These are phyloP conservation scores for Seriola quinqueradiata DNA, from an alignment of 2,113 vertebrate species.

Conservation along the genomic window DNA sequence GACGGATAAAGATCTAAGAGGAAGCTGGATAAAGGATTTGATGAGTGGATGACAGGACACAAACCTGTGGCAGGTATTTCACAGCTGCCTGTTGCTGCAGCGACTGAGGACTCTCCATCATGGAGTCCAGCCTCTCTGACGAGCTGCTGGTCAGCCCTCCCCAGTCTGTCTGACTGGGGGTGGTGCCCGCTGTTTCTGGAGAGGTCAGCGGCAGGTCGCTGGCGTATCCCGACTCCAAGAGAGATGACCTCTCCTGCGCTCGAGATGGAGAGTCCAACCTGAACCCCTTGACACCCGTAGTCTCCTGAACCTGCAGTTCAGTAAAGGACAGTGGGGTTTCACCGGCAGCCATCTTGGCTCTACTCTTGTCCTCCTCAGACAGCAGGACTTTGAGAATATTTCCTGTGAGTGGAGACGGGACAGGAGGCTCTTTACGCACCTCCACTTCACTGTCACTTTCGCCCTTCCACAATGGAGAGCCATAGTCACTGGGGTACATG, in stretches of 20 bases:
- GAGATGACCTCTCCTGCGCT: conserved; percentile 33
- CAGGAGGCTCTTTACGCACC: conserved; percentile 60
- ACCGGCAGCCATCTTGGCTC: not conserved
- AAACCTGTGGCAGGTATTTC: conserved; percentile 78
- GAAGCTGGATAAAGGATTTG: not conserved
- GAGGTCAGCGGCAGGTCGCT: conserved; percentile 85
- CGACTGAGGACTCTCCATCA: conserved; percentile 79
- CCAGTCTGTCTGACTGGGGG: conserved; percentile 82
- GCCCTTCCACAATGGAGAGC: conserved; percentile 81
- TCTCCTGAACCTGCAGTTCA: conserved; percentile 30
- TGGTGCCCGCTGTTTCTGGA: conserved; percentile 79
- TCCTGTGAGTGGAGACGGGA: conserved; percentile 43
- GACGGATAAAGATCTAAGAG: not conserved
- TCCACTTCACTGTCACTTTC: conserved; percentile 65
- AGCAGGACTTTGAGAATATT: conserved; percentile 72
- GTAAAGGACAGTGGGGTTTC: not conserved
- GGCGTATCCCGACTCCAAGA: conserved; percentile 84
- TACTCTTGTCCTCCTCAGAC: conserved; percentile 30
- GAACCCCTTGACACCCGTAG: conserved; percentile 43
- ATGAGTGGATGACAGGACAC: conserved; percentile 5
- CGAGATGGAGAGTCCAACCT: conserved; percentile 53
- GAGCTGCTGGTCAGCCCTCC: conserved; percentile 80
- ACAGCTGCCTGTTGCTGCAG: conserved; percentile 65
- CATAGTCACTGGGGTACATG: conserved; percentile 83
- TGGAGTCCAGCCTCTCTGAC: conserved; percentile 82